Percentiles rank a stretch among this genome's conserved stretches.
Conservation (phyloP, 2,113 vertebrate genomes). For the Glaucidium brasilianum region DNA sequence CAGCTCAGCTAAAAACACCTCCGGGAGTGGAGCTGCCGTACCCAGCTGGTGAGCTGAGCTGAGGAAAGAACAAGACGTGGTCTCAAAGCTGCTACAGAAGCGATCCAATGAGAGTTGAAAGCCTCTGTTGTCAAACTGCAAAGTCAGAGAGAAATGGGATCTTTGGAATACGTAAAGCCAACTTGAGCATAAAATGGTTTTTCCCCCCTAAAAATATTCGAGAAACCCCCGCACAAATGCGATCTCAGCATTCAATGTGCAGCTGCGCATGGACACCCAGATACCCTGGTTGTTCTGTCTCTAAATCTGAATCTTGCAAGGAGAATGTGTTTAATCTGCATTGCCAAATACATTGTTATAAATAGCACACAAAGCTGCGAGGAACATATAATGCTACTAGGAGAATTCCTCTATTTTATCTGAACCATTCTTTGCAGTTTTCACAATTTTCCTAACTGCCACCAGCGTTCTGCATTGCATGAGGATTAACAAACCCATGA, state of each 20-base stretch:
- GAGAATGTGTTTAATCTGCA: not conserved
- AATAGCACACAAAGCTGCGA: not conserved
- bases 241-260: not conserved
- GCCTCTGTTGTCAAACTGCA: not conserved
- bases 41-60: not conserved
- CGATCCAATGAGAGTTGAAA: not conserved
- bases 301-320: not conserved
- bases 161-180: not conserved
- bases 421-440: not conserved
- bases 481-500: not conserved
- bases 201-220: not conserved
- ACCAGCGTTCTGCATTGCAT: not conserved
- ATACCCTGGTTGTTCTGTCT: not conserved
- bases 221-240: not conserved
- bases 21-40: fast-evolving
- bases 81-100: not conserved
- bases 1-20: not conserved
- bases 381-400: not conserved
- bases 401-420: not conserved
- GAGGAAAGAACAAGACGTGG: not conserved
- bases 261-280: not conserved
- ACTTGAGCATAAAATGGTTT: not conserved
- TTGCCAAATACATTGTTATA: not conserved
- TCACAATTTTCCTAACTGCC: not conserved
- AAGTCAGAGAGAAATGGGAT: not conserved